Evolutionary conservation across 2,888 invertebrate species (phyloP).

Genomic region (Tetranychus truncatus): DNA sequence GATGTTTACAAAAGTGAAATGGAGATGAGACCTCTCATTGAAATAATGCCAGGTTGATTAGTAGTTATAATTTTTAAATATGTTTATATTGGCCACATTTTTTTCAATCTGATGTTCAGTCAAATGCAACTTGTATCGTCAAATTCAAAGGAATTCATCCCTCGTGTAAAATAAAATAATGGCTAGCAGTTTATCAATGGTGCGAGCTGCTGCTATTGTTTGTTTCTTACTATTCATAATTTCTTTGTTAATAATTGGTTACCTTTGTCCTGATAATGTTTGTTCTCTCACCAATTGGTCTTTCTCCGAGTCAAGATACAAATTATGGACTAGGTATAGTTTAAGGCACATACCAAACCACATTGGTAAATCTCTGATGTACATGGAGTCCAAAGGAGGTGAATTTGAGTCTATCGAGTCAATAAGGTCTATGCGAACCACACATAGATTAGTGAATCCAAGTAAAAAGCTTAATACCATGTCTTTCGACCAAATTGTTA

Average conservation of each 20-base stretch:
- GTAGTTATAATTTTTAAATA: too few species aligned
- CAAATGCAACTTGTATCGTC: too few species aligned
- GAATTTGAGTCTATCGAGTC: neutral
- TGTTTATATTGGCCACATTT: too few species aligned
- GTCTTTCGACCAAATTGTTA: slow-evolving; percentile 21
- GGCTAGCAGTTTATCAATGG: neutral
- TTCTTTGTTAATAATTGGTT: slow-evolving; percentile 20
- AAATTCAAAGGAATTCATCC: too few species aligned
- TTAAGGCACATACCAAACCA: neutral
- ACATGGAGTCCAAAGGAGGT: neutral
- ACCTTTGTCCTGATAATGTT: slow-evolving; percentile 25
- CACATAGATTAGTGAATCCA: neutral
- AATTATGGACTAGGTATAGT: neutral
- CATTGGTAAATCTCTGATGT: neutral
- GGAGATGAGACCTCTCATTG: too few species aligned
- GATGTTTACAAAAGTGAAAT: too few species aligned
- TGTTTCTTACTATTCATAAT: slow-evolving; percentile 2
- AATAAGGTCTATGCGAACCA: neutral
- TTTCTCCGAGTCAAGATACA: neutral
- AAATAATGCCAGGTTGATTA: too few species aligned
- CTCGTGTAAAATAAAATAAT: neutral
- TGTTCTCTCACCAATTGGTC: slow-evolving; percentile 19
- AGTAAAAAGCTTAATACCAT: slow-evolving; percentile 5
- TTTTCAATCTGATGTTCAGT: too few species aligned
- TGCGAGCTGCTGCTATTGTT: neutral